Conservation (phyloP, 2,888 invertebrate genomes). For the Caradrina kadenii region DNA sequence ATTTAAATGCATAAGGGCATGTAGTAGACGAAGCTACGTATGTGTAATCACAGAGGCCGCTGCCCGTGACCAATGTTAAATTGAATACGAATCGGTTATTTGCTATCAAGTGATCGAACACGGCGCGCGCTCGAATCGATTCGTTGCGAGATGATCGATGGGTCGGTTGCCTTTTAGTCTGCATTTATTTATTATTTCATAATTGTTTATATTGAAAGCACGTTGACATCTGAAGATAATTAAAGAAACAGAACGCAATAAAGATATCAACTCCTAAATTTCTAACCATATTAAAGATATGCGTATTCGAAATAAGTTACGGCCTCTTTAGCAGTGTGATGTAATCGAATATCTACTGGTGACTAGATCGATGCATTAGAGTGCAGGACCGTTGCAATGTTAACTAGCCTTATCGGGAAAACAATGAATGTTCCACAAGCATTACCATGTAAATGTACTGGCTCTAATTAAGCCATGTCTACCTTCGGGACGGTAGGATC, state of each 20-base stretch:
- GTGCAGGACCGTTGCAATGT: constrained; percentile 65
- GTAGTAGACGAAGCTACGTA: constrained; percentile 64
- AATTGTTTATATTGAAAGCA: constrained; percentile 27
- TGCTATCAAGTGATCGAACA: constrained; percentile 76
- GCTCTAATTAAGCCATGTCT: constrained; percentile 79
- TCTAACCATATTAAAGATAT: constrained; percentile 8
- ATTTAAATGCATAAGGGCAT: constrained; percentile 79
- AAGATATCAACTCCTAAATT: constrained; percentile 52
- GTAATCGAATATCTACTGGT: constrained; percentile 44
- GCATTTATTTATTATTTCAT: constrained; percentile 50
- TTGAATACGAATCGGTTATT: constrained; percentile 82
- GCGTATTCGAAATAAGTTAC: constrained; percentile 26
- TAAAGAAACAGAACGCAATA: constrained; percentile 28
- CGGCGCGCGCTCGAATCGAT: constrained; percentile 78
- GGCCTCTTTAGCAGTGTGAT: constrained; percentile 25
- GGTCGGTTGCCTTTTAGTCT: constrained; percentile 46
- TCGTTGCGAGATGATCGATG: constrained; percentile 79
- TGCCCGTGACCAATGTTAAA: constrained; percentile 83
- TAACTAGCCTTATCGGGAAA: constrained; percentile 76
- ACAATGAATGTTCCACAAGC: constrained; percentile 76
- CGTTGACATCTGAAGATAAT: constrained; percentile 42
- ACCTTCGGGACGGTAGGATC: constrained; percentile 59
- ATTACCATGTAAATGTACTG: constrained; percentile 76
- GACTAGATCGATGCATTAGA: constrained; percentile 55
- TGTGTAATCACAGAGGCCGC: constrained; percentile 77